Base-by-base conservation (phyloP, 1,140 invertebrate genomes). In the Drosophila quadrilineata region DNA sequence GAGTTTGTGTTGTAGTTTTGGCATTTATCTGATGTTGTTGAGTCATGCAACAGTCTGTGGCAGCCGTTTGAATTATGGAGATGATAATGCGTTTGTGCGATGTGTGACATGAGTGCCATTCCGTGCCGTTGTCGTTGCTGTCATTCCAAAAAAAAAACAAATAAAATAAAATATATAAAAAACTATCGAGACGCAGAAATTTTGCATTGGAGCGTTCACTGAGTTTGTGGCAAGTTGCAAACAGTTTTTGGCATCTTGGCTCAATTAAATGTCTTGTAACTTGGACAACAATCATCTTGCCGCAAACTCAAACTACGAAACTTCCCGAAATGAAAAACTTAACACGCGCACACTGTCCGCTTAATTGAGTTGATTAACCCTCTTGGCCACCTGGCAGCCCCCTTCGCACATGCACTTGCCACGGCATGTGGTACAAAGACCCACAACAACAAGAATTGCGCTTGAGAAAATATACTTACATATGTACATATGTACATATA, bases 201-300 rank as follows among this genome's bases (percentile, higher is more conserved):
- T 70, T 66, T 40, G 62, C 65, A 66, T 52, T 46, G 12, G 33
- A 57, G 45, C 60, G 40, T 38, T 8, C 10, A 36, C 31, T 49
- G 50, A 38, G 17, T 12, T 16, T 9, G 36, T 24, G 46, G 41
- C 72, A 67, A 59, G 41, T 38, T 5, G 19, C 4, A 19, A 49
- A 46, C 45, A 64, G 29, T 35, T 45, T 49, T 22, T 33, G 45
- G 12, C 8, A 43, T 26, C 17, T 50, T 22, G n/a, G 52, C 62
- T 86, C 79, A 84, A 84, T 84, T 85, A 84, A 84, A 76, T 75
- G 63, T 22, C 79, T 68, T 80, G 75, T 86, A 85, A n/a, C n/a
- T 60, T 57, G 65, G 8, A 40, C 43, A 54, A 49, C 58, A 46
- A 45, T 50, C 72, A 68, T 64, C 22, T 45, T 62, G 38, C 45